Base-by-base conservation (phyloP, 2,888 invertebrate genomes). In the Agriopis leucophaearia region DNA sequence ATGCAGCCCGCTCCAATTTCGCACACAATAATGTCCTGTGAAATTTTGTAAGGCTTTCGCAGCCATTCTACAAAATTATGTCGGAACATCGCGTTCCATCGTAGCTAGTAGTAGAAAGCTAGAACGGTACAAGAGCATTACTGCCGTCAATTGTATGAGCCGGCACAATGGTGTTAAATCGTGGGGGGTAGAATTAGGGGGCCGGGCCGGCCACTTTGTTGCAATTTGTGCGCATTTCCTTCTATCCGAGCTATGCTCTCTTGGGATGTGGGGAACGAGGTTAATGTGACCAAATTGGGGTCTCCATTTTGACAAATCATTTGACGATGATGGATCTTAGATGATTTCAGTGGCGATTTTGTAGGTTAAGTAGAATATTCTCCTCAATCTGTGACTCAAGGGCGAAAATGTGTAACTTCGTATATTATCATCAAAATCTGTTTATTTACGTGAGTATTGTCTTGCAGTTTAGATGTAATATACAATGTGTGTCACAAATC, bases 101-200 rank as follows among this genome's bases (percentile, higher is more conserved):
- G 71, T 69, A 71, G 68, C 69, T 65, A 69, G 58, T 75, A 78
- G 77, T 55, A 80, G 77, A 77, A 48, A 12, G 71, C 64, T 73
- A 82, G 74, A 77, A 74, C 66, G 61, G 75, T 76, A 81, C 80
- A 79, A 81, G 79, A 71, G 66, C 59, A 67, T 65, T 66, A 72
- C 70, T 59, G 68, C 65, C 82, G 83, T 82, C 81, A 76, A 85
- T 84, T 82, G 81, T 77, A 78, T 78, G 73, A 74, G 69, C 66
- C 76, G 74, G 67, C 76, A 87, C 85, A 85, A 85, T 83, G 73
- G 82, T 78, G 82, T 81, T 81, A 84, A 88, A 86, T 86, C 82
- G 85, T 81, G 78, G 77, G 78, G 77, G 72, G 78, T 83, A 81
- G 84, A 85, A 87, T 87, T 85, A 86, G 82, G 69, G 80, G 79